Conservation (phyloP, 2,888 invertebrate genomes). For the Caenorhabditis macrosperma region DNA sequence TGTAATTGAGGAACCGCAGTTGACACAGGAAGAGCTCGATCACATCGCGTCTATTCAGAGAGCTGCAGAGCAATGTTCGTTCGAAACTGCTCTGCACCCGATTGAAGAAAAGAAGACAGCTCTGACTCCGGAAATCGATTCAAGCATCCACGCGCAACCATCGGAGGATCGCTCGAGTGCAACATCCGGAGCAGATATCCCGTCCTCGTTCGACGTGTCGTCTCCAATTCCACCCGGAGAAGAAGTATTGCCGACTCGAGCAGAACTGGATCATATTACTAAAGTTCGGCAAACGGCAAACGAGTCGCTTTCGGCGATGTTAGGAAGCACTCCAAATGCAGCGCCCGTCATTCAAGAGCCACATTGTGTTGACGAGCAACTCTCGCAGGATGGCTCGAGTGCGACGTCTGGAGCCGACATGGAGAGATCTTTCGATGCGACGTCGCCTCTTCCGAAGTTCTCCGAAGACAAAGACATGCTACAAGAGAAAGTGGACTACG, state of each 20-base stretch:
- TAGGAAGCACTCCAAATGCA: constrained; percentile 4
- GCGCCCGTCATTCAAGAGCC: neutral
- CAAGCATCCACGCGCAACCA: neutral
- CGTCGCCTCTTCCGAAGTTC: constrained; percentile 25
- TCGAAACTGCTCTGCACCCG: neutral
- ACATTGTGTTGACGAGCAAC: constrained; percentile 2
- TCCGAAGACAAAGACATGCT: constrained; percentile 8
- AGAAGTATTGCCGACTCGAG: constrained; percentile 30
- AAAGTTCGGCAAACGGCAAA: constrained; percentile 10
- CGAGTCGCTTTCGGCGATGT: constrained; percentile 13
- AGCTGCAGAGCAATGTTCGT: constrained; percentile 55
- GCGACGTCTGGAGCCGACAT: constrained; percentile 60
- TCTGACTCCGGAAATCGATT: neutral
- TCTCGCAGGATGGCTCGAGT: constrained; percentile 44
- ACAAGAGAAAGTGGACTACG: constrained; percentile 10
- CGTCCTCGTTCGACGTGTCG: constrained; percentile 26
- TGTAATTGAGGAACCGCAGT: neutral
- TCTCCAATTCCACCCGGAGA: constrained; percentile 21
- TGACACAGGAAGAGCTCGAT: constrained; percentile 59
- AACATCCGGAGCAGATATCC: constrained; percentile 56
- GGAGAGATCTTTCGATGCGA: constrained; percentile 43
- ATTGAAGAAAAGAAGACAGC: too few species aligned
- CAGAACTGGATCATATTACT: constrained; percentile 41
- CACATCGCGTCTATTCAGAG: constrained; percentile 61
- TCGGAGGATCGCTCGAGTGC: constrained; percentile 51